phyloP scores from a whole-genome alignment of 2,797 vertebrate species.

The Arctocebus calabarensis region DNA sequence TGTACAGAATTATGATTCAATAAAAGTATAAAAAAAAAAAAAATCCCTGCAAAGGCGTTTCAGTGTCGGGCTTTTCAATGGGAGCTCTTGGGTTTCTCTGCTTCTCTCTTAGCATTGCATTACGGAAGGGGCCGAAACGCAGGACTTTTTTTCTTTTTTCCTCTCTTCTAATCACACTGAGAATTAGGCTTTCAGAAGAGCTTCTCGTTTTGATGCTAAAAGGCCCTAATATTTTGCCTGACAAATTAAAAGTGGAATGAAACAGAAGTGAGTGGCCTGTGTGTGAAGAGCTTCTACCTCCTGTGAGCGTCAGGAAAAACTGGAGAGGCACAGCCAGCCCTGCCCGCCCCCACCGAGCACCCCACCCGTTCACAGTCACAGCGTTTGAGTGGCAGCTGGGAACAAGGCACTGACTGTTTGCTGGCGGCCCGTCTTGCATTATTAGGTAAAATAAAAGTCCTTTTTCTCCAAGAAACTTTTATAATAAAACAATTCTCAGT shows the following conservation, averaged over 20 bases:
- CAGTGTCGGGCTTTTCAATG: slow-evolving; percentile 39
- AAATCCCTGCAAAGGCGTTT: slow-evolving; percentile 83
- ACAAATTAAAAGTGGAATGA: slow-evolving; percentile 89
- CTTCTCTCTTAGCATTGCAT: slow-evolving; percentile 79
- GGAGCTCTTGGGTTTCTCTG: background rate
- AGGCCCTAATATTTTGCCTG: slow-evolving; percentile 88
- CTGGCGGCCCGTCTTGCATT: slow-evolving; percentile 88
- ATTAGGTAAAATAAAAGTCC: slow-evolving; percentile 90
- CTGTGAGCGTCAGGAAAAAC: slow-evolving; percentile 64
- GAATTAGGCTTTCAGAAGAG: slow-evolving; percentile 81
- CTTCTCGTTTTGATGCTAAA: slow-evolving; percentile 88
- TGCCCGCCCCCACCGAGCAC: slow-evolving; percentile 80
- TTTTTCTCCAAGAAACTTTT: slow-evolving; percentile 86
- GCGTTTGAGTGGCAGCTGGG: slow-evolving; percentile 88
- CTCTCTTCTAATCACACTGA: slow-evolving; percentile 75
- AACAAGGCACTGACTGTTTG: slow-evolving; percentile 93
- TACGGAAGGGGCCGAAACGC: slow-evolving; percentile 82
- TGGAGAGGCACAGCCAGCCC: slow-evolving; percentile 68
- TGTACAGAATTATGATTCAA: too few species aligned
- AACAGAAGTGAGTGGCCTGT: slow-evolving; percentile 87
- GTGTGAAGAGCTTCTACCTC: slow-evolving; percentile 86
- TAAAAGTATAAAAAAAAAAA: too few species aligned
- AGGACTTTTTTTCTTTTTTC: slow-evolving; percentile 60
- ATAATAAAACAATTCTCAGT: slow-evolving; percentile 86
- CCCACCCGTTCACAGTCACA: slow-evolving; percentile 87